Base-by-base conservation (phyloP, 2,113 vertebrate genomes). In the Cromileptes altivelis region DNA sequence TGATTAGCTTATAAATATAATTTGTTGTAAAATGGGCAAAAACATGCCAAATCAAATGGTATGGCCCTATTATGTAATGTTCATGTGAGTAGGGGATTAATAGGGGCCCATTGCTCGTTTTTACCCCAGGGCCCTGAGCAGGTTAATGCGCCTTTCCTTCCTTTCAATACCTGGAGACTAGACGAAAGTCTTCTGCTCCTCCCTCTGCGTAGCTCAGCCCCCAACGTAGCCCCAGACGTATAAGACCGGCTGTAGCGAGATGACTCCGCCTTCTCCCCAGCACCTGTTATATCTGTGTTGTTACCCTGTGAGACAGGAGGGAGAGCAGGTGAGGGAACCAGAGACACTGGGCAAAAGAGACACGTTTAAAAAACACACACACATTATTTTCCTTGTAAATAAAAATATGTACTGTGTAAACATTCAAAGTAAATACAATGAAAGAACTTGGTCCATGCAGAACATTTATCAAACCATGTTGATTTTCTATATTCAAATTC, bases 151-250 rank as follows among this genome's bases (percentile, higher is more conserved):
- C 7, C 45, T 11, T 1, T 52, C 52, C 52, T 65, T 27, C 30
- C 58, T 55, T 25, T 61, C 1, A 12, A 4, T 83, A 95, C 95
- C 95, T 96, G 96, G 60, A 96, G 94, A 80, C 94, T 96, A 0
- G 95, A 95, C 0, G 97, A 96, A 75, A 96, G 96, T 68, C 91
- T 93, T 58, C 95, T 95, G 57, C 91, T 94, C 50, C 94, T 91
- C 23, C 95, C 94, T 33, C 93, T 90, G 30, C 92, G 91, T 45
- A 96, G 94, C 71, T 97, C 96, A 0, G 94, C 90, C 52, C 97
- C 96, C 85, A 97, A 83, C 33, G 96, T 96, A 65, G 88, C 95
- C 75, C 92, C 93, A 0, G 95, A 95, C 0, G 95, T 95, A 37
- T 96, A 96, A 6, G 95, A 96, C 70, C 93, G 91, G 90, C 96